phyloP scores from a whole-genome alignment of 2,113 vertebrate genomes.

The Chaenocephalus aceratus region DNA sequence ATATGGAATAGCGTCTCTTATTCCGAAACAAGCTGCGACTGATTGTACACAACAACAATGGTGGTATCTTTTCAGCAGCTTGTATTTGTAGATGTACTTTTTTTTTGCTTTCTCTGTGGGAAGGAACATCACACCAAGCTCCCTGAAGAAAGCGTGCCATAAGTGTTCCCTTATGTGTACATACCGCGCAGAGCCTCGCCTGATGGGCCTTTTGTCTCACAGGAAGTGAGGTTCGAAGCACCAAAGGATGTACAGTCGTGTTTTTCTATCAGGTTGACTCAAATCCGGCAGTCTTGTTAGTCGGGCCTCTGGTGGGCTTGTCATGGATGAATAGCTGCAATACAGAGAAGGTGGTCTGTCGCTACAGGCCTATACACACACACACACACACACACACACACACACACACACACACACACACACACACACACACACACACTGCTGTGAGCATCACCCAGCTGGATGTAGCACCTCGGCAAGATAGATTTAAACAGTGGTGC shows the following conservation, averaged over 20 bases:
- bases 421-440: not conserved
- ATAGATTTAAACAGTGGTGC: conserved; percentile 60
- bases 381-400: not conserved
- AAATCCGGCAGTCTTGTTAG: conserved; percentile 42
- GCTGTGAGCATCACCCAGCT: conserved; percentile 43
- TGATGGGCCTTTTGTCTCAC: not conserved
- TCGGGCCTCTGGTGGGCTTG: conserved; percentile 47
- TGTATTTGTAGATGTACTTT: conserved; percentile 3
- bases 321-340: conserved; percentile 59
- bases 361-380: conserved; percentile 21
- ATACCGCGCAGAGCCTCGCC: conserved; percentile 2
- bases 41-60: not conserved
- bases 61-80: conserved; percentile 7
- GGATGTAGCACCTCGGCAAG: conserved; percentile 51
- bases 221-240: conserved; percentile 42
- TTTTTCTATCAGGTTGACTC: conserved; percentile 25
- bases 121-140: not conserved
- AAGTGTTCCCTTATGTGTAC: not conserved
- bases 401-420: conserved; percentile 6
- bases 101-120: conserved; percentile 1
- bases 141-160: conserved; percentile 2
- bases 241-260: conserved; percentile 32
- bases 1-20: conserved; percentile 1
- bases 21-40: conserved; percentile 3
- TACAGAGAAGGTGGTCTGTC: conserved; percentile 50